Base-by-base conservation (phyloP, 2,888 invertebrate species). In the Diaphora mendica region DNA sequence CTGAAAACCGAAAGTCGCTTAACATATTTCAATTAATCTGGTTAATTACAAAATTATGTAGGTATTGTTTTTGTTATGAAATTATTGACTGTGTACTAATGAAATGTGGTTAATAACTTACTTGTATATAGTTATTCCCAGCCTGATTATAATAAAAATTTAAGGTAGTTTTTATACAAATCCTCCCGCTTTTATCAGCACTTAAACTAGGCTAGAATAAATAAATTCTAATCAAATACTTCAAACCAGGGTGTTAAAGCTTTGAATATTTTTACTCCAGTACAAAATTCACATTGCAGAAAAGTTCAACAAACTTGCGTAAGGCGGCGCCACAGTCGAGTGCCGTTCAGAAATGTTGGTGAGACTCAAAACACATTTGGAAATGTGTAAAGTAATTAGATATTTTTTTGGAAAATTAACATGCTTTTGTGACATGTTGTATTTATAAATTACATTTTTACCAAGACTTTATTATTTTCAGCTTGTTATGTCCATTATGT, bases 211-310 rank as follows among this genome's bases (percentile, higher is more conserved):
- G 74, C 39, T 62, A n/a, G 64, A 13, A 65, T 70, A 69, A 77
- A 83, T 79, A 83, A 62, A 48, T 62, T 44, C 67, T 72, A 59
- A 72, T 68, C 55, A 66, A 26, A 42, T 33, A 44, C 30, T 64
- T 48, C 64, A 35, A 62, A 39, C 69, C 42, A 26, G 30, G 20
- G 1, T n/a, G n/a, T n/a, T n/a, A n/a, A n/a, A n/a, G n/a, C n/a
- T n/a, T n/a, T n/a, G n/a, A n/a, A n/a, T n/a, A n/a, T n/a, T n/a
- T n/a, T n/a, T n/a, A n/a, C n/a, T n/a, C n/a, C n/a, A n/a, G n/a
- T n/a, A n/a, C n/a, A n/a, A n/a, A n/a, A n/a, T n/a, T n/a, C n/a
- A n/a, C n/a, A n/a, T n/a, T n/a, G n/a, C n/a, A n/a, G n/a, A n/a
- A n/a, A n/a, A n/a, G n/a, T n/a, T n/a, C n/a, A n/a, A n/a, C n/a